Conservation (phyloP, 1,140 invertebrate species). For the Babylonia areolata region DNA sequence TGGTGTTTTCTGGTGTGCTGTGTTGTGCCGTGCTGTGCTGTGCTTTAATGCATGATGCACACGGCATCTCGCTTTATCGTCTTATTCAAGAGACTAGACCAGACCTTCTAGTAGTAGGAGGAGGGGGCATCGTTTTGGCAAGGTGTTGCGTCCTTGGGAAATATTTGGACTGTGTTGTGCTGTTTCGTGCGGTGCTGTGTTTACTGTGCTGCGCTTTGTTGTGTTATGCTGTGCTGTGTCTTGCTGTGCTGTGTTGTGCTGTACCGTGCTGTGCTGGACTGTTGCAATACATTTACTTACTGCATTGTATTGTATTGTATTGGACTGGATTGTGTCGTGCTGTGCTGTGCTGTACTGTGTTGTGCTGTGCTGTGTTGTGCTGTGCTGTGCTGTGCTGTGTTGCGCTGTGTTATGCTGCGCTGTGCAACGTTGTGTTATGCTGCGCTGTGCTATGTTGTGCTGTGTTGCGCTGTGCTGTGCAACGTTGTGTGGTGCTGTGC, state of each 20-base stretch:
- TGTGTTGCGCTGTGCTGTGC: no score
- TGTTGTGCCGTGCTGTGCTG: background rate
- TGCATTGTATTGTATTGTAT: conserved; percentile 25
- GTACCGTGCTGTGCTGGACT: conserved; percentile 22
- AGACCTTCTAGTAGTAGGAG: no score
- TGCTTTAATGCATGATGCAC: background rate
- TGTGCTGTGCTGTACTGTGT: conserved; percentile 20
- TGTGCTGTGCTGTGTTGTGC: no score
- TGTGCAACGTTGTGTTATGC: no score
- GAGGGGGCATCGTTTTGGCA: background rate
- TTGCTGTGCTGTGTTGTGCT: conserved; percentile 14
- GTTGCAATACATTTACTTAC: background rate
- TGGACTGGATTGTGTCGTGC: conserved; percentile 3
- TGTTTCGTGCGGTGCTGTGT: conserved; percentile 28
- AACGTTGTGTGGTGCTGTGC: no score
- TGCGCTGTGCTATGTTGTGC: no score
- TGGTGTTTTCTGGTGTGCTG: background rate
- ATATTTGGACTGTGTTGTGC: conserved; percentile 23
- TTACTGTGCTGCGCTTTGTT: background rate
- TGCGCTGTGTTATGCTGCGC: no score
- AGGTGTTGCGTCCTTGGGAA: background rate
- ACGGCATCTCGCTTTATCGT: background rate
- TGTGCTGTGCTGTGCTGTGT: no score
- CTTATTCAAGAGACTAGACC: no score
- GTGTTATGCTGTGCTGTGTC: conserved; percentile 2